phyloP scores from a whole-genome alignment of 2,888 invertebrate species.

The Liopterus haemorrhoidalis region DNA sequence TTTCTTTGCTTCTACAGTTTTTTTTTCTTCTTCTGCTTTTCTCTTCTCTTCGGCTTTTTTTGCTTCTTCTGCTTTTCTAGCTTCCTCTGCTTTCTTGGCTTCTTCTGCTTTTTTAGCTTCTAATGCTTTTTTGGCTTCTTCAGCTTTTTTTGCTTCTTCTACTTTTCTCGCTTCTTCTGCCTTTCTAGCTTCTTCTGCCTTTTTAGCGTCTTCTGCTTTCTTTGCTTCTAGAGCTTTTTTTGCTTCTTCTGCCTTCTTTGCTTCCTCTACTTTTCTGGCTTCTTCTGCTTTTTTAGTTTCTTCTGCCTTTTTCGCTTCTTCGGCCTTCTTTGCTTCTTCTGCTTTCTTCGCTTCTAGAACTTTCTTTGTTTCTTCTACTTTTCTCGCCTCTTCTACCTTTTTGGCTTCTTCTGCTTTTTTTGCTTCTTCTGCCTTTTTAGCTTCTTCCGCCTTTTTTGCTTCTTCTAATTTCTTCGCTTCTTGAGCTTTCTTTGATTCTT shows the following conservation, averaged over 20 bases:
- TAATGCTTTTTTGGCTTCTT: constrained; percentile 29
- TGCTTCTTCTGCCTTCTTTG: constrained; percentile 22
- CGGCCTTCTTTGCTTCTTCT: constrained; percentile 10
- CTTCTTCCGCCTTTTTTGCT: constrained; percentile 17
- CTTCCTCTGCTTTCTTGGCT: constrained; percentile 26
- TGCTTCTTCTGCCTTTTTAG: constrained; percentile 11
- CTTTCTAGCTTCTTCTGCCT: constrained; percentile 20
- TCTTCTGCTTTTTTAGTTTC: constrained; percentile 23
- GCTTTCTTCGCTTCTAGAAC: constrained; percentile 2
- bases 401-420: constrained; percentile 26
- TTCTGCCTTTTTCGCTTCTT: constrained; percentile 20
- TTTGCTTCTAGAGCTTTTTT: constrained; percentile 18
- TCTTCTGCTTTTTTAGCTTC: constrained; percentile 26
- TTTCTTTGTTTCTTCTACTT: constrained; percentile 21
- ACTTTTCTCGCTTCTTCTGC: constrained; percentile 24
- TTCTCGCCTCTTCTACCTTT: constrained; percentile 15
- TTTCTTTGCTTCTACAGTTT: constrained; percentile 14
- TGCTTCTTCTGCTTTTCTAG: constrained; percentile 1
- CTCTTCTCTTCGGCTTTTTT: no score
- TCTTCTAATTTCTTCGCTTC: constrained; percentile 4
- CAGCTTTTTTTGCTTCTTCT: constrained; percentile 33
- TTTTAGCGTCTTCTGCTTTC: constrained; percentile 26
- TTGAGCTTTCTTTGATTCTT: not conserved
- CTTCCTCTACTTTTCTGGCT: constrained; percentile 15
- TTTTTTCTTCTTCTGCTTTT: constrained; percentile 14